These are phyloP conservation scores for Drosophila seguyi DNA, from an alignment of 1,140 invertebrate genomes.

Conservation along the genomic window DNA sequence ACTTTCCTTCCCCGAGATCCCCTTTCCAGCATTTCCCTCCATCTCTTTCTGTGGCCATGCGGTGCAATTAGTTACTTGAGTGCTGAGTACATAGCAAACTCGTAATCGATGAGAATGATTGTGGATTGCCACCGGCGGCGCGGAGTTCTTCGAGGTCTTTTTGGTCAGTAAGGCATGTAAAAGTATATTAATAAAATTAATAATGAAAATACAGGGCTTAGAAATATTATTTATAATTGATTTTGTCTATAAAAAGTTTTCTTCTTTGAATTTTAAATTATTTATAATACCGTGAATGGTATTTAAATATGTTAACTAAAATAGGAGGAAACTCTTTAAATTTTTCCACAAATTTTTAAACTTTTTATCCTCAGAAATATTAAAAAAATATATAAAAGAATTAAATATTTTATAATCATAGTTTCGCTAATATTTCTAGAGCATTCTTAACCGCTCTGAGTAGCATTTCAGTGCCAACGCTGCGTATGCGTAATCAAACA, in stretches of 20 bases:
- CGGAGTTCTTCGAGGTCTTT: constrained; percentile 33
- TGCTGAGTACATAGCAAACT: constrained; percentile 36
- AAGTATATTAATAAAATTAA: neutral
- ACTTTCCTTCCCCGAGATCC: constrained; percentile 10
- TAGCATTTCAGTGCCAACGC: constrained; percentile 14
- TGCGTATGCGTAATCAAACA: constrained; percentile 54
- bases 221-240: too few species aligned
- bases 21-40: neutral
- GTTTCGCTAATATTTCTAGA: neutral
- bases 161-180: neutral
- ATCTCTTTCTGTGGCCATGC: constrained; percentile 40
- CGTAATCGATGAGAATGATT: constrained; percentile 40
- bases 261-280: too few species aligned
- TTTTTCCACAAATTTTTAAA: too few species aligned
- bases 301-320: too few species aligned
- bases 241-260: too few species aligned
- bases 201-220: too few species aligned
- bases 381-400: too few species aligned
- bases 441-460: neutral
- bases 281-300: too few species aligned
- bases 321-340: too few species aligned
- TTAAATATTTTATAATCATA: neutral
- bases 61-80: constrained; percentile 46
- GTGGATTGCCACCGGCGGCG: constrained; percentile 12
- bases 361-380: neutral